Base-by-base conservation (phyloP, 2,888 invertebrate genomes). In the Mellilla xanthometata region DNA sequence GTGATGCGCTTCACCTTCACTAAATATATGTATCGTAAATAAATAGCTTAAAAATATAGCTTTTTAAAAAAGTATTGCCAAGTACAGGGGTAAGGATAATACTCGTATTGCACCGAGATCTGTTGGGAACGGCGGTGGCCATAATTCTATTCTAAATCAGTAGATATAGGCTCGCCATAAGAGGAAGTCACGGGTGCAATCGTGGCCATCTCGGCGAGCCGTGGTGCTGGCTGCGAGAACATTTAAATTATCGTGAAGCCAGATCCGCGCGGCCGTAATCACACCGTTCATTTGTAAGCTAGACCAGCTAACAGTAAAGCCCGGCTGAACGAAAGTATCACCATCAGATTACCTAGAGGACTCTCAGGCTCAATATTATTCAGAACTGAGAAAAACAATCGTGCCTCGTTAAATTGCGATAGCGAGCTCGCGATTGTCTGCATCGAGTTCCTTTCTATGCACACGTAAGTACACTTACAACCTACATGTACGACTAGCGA, bases 381-480 rank as follows among this genome's bases (percentile, higher is more conserved):
- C 85, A 85, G 81, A 87, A 85, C 81, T 84, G 75, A 80, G 85
- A 87, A 87, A 87, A 88, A 88, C 86, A 87, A 87, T 86, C 84
- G 86, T 86, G 85, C 65, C 82, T 88, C 84, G 85, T 88, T 88
- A 87, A 86, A 81, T 73, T 81, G 77, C 72, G 86, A 85, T 86
- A 83, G 78, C 74, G 67, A 71, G 68, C 70, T 62, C 64, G 68
- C 78, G 82, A 86, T 87, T 83, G 74, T 72, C 67, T 67, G 72
- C 75, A 74, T 78, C 72, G 70, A 69, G 67, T 72, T 65, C 59
- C 68, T 71, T 72, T 71, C 71, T 75, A 68, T 72, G 65, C 57
- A 55, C 59, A 53, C 65, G 61, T 66, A 63, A 8, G 15, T 6
- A n/a, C n/a, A n/a, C n/a, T n/a, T n/a, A n/a, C 15, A 68, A 64